phyloP scores from a whole-genome alignment of 2,113 vertebrate species.

The Cavia porcellus region DNA sequence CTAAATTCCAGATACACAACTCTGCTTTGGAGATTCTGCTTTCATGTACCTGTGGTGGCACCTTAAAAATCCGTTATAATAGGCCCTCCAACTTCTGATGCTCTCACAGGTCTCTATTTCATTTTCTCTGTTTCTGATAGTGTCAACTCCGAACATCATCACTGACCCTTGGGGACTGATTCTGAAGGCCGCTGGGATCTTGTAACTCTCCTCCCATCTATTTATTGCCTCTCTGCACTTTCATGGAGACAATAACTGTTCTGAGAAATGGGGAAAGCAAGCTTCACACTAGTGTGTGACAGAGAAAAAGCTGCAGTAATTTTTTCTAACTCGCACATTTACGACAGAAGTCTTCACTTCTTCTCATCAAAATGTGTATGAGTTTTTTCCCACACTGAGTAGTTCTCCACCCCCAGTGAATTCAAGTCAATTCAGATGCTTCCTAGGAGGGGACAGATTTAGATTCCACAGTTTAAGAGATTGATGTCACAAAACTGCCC shows the following conservation, averaged over 20 bases:
- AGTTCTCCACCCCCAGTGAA: not conserved
- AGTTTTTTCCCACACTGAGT: not conserved
- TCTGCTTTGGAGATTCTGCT: not conserved
- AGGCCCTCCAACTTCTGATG: not conserved
- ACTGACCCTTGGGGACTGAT: not conserved
- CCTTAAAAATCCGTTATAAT: not conserved
- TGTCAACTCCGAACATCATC: not conserved
- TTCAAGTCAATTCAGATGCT: not conserved
- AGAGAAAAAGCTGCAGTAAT: not conserved
- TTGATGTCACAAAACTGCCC: not conserved
- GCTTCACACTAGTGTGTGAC: not conserved
- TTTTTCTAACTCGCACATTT: not conserved
- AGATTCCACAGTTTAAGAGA: not conserved
- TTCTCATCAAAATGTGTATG: not conserved
- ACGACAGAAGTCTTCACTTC: not conserved
- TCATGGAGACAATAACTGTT: not conserved
- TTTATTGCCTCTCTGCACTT: not conserved
- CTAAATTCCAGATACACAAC: not conserved
- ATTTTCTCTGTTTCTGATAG: not conserved
- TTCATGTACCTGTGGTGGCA: not conserved
- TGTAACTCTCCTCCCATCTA: not conserved
- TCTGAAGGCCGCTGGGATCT: not conserved
- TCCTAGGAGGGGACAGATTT: not conserved
- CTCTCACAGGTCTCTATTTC: conserved; percentile 17
- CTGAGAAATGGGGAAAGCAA: not conserved